Evolutionary conservation across 2,113 vertebrate species (phyloP).

Genomic region (Proterorhinus semilunaris): DNA sequence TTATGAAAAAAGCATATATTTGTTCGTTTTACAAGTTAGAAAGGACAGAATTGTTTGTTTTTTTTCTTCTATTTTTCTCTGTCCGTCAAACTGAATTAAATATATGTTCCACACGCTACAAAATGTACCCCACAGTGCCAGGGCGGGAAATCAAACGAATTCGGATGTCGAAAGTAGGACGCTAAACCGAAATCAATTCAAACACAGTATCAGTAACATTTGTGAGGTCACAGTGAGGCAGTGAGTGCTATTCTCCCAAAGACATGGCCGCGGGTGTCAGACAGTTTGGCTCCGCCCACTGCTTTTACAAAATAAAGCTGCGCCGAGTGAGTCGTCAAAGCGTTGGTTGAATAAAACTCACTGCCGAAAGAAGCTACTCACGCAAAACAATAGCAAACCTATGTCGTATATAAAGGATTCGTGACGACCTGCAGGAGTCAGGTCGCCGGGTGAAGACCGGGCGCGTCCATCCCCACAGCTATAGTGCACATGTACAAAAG

Average conservation of each 20-base stretch:
- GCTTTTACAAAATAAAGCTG: conserved; percentile 33
- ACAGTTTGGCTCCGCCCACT: conserved; percentile 19
- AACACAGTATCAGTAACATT: conserved; percentile 33
- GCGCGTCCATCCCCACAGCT: conserved; percentile 56
- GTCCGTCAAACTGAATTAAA: conserved; percentile 70
- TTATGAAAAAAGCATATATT: conserved; percentile 77
- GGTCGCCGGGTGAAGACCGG: conserved; percentile 58
- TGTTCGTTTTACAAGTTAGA: conserved; percentile 74
- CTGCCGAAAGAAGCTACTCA: conserved; percentile 63
- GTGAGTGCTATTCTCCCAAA: conserved; percentile 73
- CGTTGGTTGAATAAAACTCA: conserved; percentile 66
- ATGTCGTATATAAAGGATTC: conserved; percentile 42
- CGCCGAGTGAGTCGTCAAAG: conserved; percentile 41
- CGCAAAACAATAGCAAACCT: conserved; percentile 72
- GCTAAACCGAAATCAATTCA: conserved; percentile 43
- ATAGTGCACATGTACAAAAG: conserved; percentile 34
- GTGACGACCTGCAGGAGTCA: conserved; percentile 41
- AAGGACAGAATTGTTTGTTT: conserved; percentile 56
- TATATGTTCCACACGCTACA: conserved; percentile 79
- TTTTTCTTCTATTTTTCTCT: conserved; percentile 37
- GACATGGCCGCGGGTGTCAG: conserved; percentile 18
- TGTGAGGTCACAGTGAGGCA: conserved; percentile 73
- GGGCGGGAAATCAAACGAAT: conserved; percentile 46
- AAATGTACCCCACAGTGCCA: conserved; percentile 76
- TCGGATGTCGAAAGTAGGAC: conserved; percentile 23